Conservation (phyloP, 2,113 vertebrate species). For the Cyprinodon brontotheroides region DNA sequence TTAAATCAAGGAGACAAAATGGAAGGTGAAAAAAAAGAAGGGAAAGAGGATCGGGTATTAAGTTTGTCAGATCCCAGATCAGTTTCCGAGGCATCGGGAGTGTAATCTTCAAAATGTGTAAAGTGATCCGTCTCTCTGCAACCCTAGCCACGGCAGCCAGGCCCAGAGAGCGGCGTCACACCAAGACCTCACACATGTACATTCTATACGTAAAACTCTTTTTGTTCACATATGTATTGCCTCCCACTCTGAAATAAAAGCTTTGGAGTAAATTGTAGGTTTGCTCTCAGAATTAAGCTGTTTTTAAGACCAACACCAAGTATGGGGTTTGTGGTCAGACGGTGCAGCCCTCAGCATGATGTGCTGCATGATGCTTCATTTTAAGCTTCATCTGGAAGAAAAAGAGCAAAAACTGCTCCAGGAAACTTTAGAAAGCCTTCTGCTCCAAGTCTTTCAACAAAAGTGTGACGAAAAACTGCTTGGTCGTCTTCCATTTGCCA, state of each 20-base stretch:
- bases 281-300: slow-evolving; percentile 29
- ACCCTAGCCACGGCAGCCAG: slow-evolving; percentile 40
- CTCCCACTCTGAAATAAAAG: slow-evolving; percentile 27
- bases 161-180: slow-evolving; percentile 19
- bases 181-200: slow-evolving; percentile 7
- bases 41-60: slow-evolving; percentile 40
- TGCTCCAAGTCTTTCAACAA: slow-evolving; percentile 21
- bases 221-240: neutral
- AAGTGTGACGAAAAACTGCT: slow-evolving; percentile 5
- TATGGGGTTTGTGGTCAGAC: slow-evolving; percentile 47
- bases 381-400: slow-evolving; percentile 51
- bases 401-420: slow-evolving; percentile 52
- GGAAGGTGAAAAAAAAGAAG: neutral
- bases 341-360: slow-evolving; percentile 23
- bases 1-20: slow-evolving; percentile 14
- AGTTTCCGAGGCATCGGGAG: slow-evolving; percentile 38
- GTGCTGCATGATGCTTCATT: slow-evolving; percentile 29
- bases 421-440: slow-evolving; percentile 37
- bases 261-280: slow-evolving; percentile 33
- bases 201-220: neutral
- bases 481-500: neutral
- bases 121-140: slow-evolving; percentile 60
- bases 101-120: slow-evolving; percentile 56
- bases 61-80: slow-evolving; percentile 40
- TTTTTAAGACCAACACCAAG: slow-evolving; percentile 28